phyloP scores from a whole-genome alignment of 2,888 invertebrate genomes.

The Allophyes oxyacanthae region DNA sequence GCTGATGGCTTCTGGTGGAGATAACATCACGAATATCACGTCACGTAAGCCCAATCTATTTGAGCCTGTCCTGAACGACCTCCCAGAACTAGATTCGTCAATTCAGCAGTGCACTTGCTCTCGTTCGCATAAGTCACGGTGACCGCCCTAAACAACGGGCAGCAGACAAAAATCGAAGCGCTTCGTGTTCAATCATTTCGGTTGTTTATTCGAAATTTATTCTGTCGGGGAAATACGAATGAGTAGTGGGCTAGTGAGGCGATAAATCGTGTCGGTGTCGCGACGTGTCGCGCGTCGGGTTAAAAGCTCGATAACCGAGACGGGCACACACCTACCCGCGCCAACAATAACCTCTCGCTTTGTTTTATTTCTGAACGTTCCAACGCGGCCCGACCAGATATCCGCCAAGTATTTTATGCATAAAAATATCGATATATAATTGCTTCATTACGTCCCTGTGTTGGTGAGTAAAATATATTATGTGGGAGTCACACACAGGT shows the following conservation, averaged over 20 bases:
- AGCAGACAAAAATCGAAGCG: conserved; percentile 58
- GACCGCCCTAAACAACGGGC: conserved; percentile 46
- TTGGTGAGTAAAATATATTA: conserved; percentile 89
- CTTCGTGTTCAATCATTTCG: conserved; percentile 78
- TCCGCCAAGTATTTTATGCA: conserved; percentile 88
- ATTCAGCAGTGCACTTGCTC: conserved; percentile 43
- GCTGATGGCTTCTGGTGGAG: no score
- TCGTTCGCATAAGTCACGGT: conserved; percentile 52
- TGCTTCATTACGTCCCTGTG: conserved; percentile 89
- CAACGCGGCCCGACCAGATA: conserved; percentile 80
- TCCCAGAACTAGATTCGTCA: conserved; percentile 29
- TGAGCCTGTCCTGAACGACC: conserved; percentile 22
- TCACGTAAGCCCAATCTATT: no score
- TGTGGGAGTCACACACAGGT: conserved; percentile 87
- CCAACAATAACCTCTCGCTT: conserved; percentile 86
- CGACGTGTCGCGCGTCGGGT: conserved; percentile 87
- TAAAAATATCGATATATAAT: conserved; percentile 90
- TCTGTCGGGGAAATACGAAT: conserved; percentile 85
- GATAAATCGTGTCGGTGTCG: conserved; percentile 87
- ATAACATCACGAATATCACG: no score
- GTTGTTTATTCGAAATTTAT: conserved; percentile 82
- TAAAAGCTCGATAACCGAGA: conserved; percentile 89
- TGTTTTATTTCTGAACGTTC: conserved; percentile 85
- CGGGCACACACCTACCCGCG: conserved; percentile 85
- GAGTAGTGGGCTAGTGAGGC: conserved; percentile 86